Percentiles rank a stretch among this genome's conserved stretches.
Evolutionary conservation across 2,888 invertebrate species (phyloP).

Genomic region (Mongoloraphidia duomilia): DNA sequence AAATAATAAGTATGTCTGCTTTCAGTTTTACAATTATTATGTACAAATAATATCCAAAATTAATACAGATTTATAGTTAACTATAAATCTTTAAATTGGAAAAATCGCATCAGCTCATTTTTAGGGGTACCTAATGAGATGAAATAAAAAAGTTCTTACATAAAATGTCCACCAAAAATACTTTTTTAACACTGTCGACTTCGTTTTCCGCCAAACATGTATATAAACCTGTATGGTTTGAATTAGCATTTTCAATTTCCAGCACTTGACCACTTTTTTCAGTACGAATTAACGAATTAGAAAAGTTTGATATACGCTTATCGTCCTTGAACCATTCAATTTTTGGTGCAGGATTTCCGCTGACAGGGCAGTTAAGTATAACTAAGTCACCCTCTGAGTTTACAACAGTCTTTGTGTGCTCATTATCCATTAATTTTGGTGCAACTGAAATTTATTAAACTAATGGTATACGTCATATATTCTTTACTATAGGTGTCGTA

Average conservation of each 20-base stretch:
- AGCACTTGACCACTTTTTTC: conserved; percentile 29
- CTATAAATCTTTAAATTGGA: neutral
- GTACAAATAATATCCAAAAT: too few species aligned
- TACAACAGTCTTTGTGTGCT: neutral
- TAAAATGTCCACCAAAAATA: conserved; percentile 33
- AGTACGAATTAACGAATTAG: neutral
- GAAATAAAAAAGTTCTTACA: conserved; percentile 23
- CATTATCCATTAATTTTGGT: conserved; percentile 29
- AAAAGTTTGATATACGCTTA: conserved; percentile 24
- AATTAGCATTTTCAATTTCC: conserved; percentile 22
- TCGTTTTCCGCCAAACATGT: conserved; percentile 43
- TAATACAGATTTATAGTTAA: too few species aligned
- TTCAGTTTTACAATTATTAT: too few species aligned
- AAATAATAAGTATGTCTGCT: too few species aligned
- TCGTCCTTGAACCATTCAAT: conserved; percentile 46
- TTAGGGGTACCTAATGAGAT: conserved; percentile 9
- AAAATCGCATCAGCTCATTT: conserved; percentile 5
- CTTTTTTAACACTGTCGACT: conserved; percentile 33
- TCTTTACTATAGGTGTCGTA: neutral
- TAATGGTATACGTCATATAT: neutral
- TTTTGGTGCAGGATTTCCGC: conserved; percentile 41
- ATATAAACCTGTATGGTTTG: conserved; percentile 37
- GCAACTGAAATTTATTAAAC: conserved; percentile 26
- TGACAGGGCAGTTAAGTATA: conserved; percentile 38
- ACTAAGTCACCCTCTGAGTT: conserved; percentile 28